Base-by-base conservation (phyloP, 2,888 invertebrate species). In the Troglohyphantes excavatus region DNA sequence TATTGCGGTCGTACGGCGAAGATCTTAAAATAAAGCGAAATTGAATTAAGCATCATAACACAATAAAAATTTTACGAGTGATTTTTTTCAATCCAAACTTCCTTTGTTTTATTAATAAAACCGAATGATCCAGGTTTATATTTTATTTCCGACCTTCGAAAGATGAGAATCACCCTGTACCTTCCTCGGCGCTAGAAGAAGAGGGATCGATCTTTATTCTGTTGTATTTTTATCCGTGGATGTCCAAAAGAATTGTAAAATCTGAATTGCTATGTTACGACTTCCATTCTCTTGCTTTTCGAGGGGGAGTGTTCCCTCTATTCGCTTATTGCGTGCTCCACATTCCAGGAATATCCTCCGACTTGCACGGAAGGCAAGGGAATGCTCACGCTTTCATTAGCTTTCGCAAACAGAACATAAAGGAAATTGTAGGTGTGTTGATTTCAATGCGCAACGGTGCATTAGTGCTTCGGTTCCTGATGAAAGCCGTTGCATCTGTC, bases 331-430 rank as follows among this genome's bases (percentile, higher is more conserved):
- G 53, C 53, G 53, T 53, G 53, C n/a, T 2, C 53, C 53, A 2
- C 53, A 13, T 17, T 53, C n/a, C 53, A 17, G n/a, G n/a, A 53
- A 53, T 17, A 17, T 17, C n/a, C 53, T 17, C n/a, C n/a, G 53
- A 11, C 13, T 39, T 53, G 53, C 53, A 53, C 53, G 53, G 17
- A 53, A 53, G 53, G 53, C 53, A 53, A n/a, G 17, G 2, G 53
- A 53, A 53, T n/a, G 17, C 53, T 53, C 53, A 53, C 53, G 53
- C 53, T 53, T 53, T 53, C 53, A 53, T 53, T 53, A 53, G 5
- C 53, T 13, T 53, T n/a, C 53, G 53, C 53, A 53, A 53, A 53
- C 53, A 53, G 53, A 53, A 53, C n/a, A 53, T 53, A 53, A 53
- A 53, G n/a, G 53, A 53, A 53, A 53, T 53, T 53, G 53, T 53